Evolutionary conservation across 2,888 invertebrate species (phyloP).

Genomic region (Helobdella robusta): DNA sequence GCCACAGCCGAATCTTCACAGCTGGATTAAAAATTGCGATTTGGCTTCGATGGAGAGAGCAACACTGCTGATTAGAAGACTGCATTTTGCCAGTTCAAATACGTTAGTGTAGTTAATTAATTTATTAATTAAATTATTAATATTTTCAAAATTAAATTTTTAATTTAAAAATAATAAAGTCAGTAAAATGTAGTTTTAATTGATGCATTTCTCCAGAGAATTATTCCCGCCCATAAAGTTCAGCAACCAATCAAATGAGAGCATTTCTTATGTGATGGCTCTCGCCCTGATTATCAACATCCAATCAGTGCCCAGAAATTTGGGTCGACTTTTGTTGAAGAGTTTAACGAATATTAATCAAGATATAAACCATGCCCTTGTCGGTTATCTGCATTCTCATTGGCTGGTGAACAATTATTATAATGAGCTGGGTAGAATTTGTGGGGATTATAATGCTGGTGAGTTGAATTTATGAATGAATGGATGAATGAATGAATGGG

Average conservation of each 20-base stretch:
- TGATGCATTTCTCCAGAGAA: not conserved
- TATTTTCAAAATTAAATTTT: not conserved
- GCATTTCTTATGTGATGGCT: not conserved
- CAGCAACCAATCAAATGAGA: not conserved
- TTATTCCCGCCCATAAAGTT: not conserved
- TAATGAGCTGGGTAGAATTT: too few species aligned
- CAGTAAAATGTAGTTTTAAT: too few species aligned
- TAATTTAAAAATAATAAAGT: not conserved
- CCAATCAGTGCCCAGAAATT: too few species aligned
- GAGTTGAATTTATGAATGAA: too few species aligned
- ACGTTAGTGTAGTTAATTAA: not conserved
- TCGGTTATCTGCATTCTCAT: too few species aligned
- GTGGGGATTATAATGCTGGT: too few species aligned
- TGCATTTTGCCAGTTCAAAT: not conserved
- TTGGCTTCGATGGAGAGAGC: not conserved
- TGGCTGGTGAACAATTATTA: too few species aligned
- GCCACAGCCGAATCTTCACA: not conserved
- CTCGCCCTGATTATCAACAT: not conserved
- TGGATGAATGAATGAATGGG: too few species aligned
- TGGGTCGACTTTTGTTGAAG: too few species aligned
- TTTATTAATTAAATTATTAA: not conserved
- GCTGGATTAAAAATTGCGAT: not conserved
- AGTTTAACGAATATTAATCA: too few species aligned
- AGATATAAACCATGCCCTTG: too few species aligned
- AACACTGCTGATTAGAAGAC: conserved; percentile 6